Evolutionary conservation across 2,888 invertebrate genomes (phyloP).

Genomic region (Phyto melanocephala): DNA sequence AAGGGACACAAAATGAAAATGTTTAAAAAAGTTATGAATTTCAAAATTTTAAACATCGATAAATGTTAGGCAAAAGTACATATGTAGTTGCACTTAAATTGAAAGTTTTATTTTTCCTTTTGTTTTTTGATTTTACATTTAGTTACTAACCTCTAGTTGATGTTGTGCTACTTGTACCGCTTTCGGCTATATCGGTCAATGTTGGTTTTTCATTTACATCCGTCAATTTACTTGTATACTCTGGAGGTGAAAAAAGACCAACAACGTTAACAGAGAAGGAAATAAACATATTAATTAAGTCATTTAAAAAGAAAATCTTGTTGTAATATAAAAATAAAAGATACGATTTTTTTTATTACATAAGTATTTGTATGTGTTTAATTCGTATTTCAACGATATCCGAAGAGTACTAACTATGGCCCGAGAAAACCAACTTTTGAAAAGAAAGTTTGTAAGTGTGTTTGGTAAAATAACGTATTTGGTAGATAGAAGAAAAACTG

Average conservation of each 20-base stretch:
- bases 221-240: conserved; percentile 68
- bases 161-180: conserved; percentile 50
- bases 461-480: no score
- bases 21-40: no score
- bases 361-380: not conserved
- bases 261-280: conserved; percentile 16
- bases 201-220: conserved; percentile 68
- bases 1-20: not conserved
- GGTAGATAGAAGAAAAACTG: no score
- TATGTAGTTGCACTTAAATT: not conserved
- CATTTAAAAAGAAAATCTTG: not conserved
- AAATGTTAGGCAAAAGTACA: no score
- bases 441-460: no score
- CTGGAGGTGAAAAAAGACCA: conserved; percentile 60
- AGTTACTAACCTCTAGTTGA: conserved; percentile 67
- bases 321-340: not conserved
- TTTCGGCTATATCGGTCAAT: conserved; percentile 74
- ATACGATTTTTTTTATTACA: not conserved
- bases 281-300: conserved; percentile 23
- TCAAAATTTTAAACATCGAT: no score
- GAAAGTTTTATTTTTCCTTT: not conserved
- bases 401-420: not conserved
- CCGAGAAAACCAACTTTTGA: no score
- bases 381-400: not conserved
- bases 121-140: not conserved